Evolutionary conservation across 30 jellyfish, hydroid and myxozoan species (phyloP).

Genomic region (Hydra vulgaris): DNA sequence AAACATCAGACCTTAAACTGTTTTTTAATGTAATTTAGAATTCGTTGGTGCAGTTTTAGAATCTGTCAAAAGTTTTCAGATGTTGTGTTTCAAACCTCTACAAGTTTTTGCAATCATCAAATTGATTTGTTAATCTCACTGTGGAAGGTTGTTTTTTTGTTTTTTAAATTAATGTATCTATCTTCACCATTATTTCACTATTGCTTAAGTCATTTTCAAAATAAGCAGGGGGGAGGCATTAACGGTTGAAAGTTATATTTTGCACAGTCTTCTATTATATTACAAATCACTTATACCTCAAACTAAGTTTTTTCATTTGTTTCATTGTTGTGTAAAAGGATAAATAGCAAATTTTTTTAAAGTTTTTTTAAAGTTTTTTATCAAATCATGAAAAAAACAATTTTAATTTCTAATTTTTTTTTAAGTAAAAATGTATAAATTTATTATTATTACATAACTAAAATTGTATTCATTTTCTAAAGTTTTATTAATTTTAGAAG

Average conservation of each 20-base stretch:
- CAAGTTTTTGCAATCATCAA: neutral
- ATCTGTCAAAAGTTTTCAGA: neutral
- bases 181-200: neutral
- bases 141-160: neutral
- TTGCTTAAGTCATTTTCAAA: neutral
- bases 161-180: neutral
- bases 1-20: neutral
- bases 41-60: neutral
- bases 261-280: too few species aligned
- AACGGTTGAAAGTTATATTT: too few species aligned
- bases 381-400: too few species aligned
- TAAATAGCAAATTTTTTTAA: too few species aligned
- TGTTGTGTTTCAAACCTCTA: neutral
- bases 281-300: too few species aligned
- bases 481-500: constrained; percentile 6
- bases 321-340: too few species aligned
- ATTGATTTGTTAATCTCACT: neutral
- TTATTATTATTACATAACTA: neutral
- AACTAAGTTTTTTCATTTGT: too few species aligned
- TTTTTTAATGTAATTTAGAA: neutral
- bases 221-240: too few species aligned
- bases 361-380: too few species aligned
- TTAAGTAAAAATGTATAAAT: neutral
- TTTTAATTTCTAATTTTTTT: too few species aligned
- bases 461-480: neutral